A percentile compares a stretch with the other conserved stretches of the same genome.
Evolutionary conservation across 2,797 vertebrate genomes (phyloP).

Genomic region (Pempheris klunzingeri): DNA sequence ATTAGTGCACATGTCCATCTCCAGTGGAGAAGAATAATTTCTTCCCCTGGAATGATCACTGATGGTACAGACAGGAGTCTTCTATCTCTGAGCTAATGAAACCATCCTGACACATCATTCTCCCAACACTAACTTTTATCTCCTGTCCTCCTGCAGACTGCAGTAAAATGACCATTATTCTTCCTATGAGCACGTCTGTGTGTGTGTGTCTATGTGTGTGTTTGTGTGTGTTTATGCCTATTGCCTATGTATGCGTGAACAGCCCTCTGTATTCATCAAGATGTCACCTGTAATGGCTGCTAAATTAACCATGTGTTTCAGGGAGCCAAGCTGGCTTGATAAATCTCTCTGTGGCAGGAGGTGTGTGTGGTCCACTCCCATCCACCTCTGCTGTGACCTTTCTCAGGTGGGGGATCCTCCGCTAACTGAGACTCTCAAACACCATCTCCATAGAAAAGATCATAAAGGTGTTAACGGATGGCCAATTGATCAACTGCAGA

Average conservation of each 20-base stretch:
- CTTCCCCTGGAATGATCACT: constrained; percentile 58
- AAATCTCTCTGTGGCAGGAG: constrained; percentile 81
- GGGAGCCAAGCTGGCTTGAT: constrained; percentile 80
- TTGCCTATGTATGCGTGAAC: constrained; percentile 82
- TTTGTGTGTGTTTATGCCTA: constrained; percentile 80
- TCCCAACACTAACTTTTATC: constrained; percentile 83
- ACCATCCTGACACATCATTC: constrained; percentile 81
- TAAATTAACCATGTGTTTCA: constrained; percentile 89
- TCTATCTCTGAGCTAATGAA: constrained; percentile 82
- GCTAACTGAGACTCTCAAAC: constrained; percentile 24
- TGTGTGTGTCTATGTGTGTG: constrained; percentile 32
- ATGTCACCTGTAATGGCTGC: constrained; percentile 86
- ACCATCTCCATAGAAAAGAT: constrained; percentile 12
- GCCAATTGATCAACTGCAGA: constrained; percentile 29
- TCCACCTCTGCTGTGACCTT: constrained; percentile 81
- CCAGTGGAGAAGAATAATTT: constrained; percentile 61
- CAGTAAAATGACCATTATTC: constrained; percentile 84
- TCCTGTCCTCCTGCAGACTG: constrained; percentile 81
- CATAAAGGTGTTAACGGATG: background rate
- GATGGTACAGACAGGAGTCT: constrained; percentile 76
- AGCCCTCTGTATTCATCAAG: constrained; percentile 85
- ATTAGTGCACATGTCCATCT: constrained; percentile 69
- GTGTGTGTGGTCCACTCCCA: constrained; percentile 81
- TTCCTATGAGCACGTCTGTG: constrained; percentile 63
- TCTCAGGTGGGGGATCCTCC: constrained; percentile 46